Conservation (phyloP, 2,888 invertebrate species). For the Tipula vernalis region DNA sequence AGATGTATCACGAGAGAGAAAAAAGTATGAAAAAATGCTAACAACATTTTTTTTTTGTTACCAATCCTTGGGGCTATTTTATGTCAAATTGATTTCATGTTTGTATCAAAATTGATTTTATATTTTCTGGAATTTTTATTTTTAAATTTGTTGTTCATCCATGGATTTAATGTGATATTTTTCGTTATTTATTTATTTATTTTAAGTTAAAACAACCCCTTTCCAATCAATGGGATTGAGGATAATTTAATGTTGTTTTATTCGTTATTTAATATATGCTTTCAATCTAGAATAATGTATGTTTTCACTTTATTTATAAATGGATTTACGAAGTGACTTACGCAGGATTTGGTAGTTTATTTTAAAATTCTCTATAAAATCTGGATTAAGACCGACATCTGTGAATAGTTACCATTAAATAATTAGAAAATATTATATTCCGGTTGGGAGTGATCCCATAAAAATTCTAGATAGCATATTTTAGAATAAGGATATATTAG, state of each 20-base stretch:
- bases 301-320: not conserved
- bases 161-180: not conserved
- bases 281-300: not conserved
- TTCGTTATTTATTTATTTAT: not conserved
- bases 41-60: not conserved
- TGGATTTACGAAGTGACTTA: not conserved
- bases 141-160: not conserved
- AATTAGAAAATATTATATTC: too few species aligned
- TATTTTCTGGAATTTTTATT: not conserved
- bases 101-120: not conserved
- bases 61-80: not conserved
- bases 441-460: too few species aligned
- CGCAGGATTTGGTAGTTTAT: too few species aligned
- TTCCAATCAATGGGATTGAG: not conserved
- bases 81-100: constrained; percentile 4
- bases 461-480: too few species aligned
- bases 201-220: not conserved
- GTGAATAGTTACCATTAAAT: too few species aligned
- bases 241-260: not conserved
- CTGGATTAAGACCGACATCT: too few species aligned
- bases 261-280: not conserved
- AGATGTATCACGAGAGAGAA: not conserved
- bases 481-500: too few species aligned
- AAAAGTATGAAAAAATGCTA: not conserved
- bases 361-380: too few species aligned